A percentile compares a stretch with the other conserved stretches of the same genome.
Conservation (phyloP, 2,888 invertebrate species). For the Horisme vitalbata region DNA sequence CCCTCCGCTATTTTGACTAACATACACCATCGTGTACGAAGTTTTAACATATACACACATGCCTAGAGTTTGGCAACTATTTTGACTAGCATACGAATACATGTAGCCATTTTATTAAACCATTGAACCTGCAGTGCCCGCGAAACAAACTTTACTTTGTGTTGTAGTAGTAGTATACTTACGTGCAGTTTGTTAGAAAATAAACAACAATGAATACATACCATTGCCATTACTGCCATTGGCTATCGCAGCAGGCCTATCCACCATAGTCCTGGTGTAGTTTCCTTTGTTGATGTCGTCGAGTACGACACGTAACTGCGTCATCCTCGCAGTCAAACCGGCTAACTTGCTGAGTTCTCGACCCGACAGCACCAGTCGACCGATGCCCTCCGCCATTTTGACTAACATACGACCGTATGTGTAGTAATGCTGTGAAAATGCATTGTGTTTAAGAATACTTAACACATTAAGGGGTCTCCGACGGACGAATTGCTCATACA, state of each 20-base stretch:
- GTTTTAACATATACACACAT: too few relatives aligned
- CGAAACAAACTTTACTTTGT: too few relatives aligned
- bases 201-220: constrained; percentile 22
- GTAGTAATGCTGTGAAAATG: constrained; percentile 91
- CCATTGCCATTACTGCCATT: constrained; percentile 51
- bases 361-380: constrained; percentile 96
- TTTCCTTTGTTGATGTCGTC: constrained; percentile 91
- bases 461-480: too few relatives aligned
- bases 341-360: constrained; percentile 96
- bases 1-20: not conserved
- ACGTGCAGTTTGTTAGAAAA: too few relatives aligned
- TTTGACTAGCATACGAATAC: not conserved
- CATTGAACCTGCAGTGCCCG: too few relatives aligned
- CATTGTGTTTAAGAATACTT: not conserved
- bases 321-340: constrained; percentile 96
- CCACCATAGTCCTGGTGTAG: constrained; percentile 84
- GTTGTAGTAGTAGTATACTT: too few relatives aligned
- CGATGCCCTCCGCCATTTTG: constrained; percentile 98
- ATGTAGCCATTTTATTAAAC: not conserved
- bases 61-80: too few relatives aligned
- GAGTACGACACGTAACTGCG: constrained; percentile 93
- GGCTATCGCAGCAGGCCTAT: constrained; percentile 38
- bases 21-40: not conserved
- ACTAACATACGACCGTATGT: constrained; percentile 98
- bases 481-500: too few relatives aligned